Evolutionary conservation across 2,797 vertebrate genomes (phyloP), one percentile per base, ranked within the genome.

Genomic region (Falco naumanni): DNA sequence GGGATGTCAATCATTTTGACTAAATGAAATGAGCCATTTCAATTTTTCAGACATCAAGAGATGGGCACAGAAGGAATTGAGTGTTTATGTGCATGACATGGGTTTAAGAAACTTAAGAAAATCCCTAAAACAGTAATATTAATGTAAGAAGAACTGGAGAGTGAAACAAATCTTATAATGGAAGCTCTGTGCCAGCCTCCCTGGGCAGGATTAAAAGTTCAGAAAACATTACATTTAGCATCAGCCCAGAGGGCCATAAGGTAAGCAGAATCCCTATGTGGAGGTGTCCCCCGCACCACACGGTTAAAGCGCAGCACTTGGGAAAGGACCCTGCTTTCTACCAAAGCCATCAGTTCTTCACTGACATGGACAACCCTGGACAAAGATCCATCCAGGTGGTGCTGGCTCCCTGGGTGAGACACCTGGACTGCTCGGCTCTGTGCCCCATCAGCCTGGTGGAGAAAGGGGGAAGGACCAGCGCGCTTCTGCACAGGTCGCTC

Each of bases 401-500:
- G 24, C 26, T 66, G 43, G n/a, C 12, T 57, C 28, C 18, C 18
- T 17, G 11, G 19, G 26, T n/a, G 66, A 56, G 48, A 41, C n/a
- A 26, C 14, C 10, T 5, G 18, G 28, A 37, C 16, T 11, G 3
- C n/a, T 78, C 3, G 0, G 20, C 39, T 72, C 50, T 20, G 2
- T n/a, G 43, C 3, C 45, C 74, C 34, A 28, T 15, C 33, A 53
- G 24, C 16, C 45, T 25, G 10, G 4, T 29, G 17, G 13, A 4
- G 24, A 10, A 51, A 16, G 13, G 16, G 17, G 5, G 4, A 37
- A 48, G 14, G 34, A 28, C 20, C 7, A 1, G 6, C 14, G 19
- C 1, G 0, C 21, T 68, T 26, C 85, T 63, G 16, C 24, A 10
- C 11, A 43, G 31, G 19, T 21, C 4, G 1, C 8, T 9, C 5